These are phyloP conservation scores for Drosophila pegasa DNA, from an alignment of 2,888 invertebrate species.

Conservation along the genomic window DNA sequence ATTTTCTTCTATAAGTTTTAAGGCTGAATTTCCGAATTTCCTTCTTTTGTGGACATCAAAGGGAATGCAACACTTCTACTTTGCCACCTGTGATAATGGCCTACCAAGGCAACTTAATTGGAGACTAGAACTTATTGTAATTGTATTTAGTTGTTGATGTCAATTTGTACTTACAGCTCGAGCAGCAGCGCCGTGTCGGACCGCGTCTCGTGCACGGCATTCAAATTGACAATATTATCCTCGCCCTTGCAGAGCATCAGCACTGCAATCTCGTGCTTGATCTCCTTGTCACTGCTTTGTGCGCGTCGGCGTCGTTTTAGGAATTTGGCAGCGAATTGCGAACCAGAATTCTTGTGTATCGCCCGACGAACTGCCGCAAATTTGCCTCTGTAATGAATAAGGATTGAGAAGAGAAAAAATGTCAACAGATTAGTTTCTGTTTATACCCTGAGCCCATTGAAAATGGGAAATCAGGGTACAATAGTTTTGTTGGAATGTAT, in stretches of 20 bases:
- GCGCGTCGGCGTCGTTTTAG: conserved; percentile 95
- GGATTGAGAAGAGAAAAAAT: conserved; percentile 1
- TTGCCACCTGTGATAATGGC: too few relatives aligned
- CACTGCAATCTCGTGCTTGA: conserved; percentile 97
- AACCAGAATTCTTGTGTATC: conserved; percentile 93
- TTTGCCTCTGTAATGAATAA: conserved; percentile 92
- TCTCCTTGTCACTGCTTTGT: conserved; percentile 93
- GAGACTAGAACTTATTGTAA: neutral
- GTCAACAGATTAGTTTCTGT: conserved; percentile 40
- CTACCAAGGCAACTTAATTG: neutral
- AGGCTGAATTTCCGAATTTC: too few relatives aligned
- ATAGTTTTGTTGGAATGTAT: too few relatives aligned
- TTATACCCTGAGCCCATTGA: too few relatives aligned
- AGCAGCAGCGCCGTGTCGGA: conserved; percentile 93
- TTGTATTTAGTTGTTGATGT: neutral
- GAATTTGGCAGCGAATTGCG: conserved; percentile 98
- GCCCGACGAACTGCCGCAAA: conserved; percentile 97
- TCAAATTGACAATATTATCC: conserved; percentile 94
- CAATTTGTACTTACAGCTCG: conserved; percentile 90
- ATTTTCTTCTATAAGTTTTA: too few relatives aligned
- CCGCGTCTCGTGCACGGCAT: conserved; percentile 93
- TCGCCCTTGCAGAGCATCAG: conserved; percentile 93
- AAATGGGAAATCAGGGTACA: too few relatives aligned
- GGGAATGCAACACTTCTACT: too few relatives aligned
- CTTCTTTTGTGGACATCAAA: too few relatives aligned